phyloP scores from a whole-genome alignment of 2,888 invertebrate species.

The Caenorhabditis drosophilae region DNA sequence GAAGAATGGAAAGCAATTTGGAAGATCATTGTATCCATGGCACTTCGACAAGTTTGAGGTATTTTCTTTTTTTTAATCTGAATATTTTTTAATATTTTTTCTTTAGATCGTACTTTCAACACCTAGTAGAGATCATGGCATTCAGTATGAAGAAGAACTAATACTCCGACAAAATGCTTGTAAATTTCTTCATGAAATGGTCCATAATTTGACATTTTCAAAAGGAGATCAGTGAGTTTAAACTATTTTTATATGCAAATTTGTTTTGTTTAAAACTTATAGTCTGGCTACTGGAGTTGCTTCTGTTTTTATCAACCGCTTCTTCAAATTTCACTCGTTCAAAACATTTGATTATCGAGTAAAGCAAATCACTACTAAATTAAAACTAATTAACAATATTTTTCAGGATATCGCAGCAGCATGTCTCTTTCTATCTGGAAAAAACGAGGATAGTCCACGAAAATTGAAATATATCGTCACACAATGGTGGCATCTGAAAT shows the following conservation, averaged over 20 bases:
- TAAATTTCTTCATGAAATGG: slow-evolving; percentile 97
- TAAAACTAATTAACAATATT: neutral
- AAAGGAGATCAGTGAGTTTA: slow-evolving; percentile 34
- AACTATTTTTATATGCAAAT: neutral
- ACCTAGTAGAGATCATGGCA: slow-evolving; percentile 68
- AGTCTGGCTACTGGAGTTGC: slow-evolving; percentile 2
- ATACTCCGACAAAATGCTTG: slow-evolving; percentile 94
- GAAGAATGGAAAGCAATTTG: neutral
- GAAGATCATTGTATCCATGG: slow-evolving; percentile 21
- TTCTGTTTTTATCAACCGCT: slow-evolving; percentile 77
- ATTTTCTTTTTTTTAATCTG: neutral
- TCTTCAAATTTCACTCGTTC: slow-evolving; percentile 97
- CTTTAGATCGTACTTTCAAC: slow-evolving; percentile 1
- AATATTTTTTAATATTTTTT: no score
- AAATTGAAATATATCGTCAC: slow-evolving; percentile 96
- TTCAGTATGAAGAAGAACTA: slow-evolving; percentile 83
- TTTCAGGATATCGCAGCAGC: slow-evolving; percentile 84
- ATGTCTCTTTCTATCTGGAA: slow-evolving; percentile 92
- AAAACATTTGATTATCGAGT: slow-evolving; percentile 81
- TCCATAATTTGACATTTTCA: slow-evolving; percentile 76
- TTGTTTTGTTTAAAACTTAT: neutral
- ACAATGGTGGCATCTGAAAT: slow-evolving; percentile 86
- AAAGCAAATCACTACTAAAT: no score
- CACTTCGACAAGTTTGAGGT: slow-evolving; percentile 13
- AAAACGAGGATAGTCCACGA: slow-evolving; percentile 96